phyloP scores from a whole-genome alignment of 2,888 invertebrate species.

The Spilarctia lutea region DNA sequence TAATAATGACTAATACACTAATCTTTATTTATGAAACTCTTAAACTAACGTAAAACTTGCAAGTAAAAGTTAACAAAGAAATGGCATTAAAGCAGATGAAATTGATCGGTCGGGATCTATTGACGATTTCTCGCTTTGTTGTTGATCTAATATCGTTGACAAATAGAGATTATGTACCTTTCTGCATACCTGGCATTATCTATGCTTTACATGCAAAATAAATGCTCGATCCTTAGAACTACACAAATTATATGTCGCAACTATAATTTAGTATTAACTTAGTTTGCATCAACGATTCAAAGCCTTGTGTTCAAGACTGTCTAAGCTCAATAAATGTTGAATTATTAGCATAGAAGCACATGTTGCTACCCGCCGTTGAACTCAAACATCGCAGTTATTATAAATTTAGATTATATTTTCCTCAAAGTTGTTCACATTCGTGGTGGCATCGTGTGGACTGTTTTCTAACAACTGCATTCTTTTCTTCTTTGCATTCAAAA shows the following conservation, averaged over 20 bases:
- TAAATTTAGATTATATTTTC: constrained; percentile 14
- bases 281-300: not conserved
- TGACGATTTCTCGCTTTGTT: too few relatives aligned
- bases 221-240: not conserved
- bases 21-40: not conserved
- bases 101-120: not conserved
- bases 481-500: constrained; percentile 75
- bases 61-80: not conserved
- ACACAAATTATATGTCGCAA: not conserved
- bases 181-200: not conserved
- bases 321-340: not conserved
- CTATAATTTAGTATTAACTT: not conserved
- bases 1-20: not conserved
- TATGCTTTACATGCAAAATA: not conserved
- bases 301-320: not conserved
- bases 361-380: not conserved
- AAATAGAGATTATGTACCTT: not conserved
- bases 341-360: too few relatives aligned
- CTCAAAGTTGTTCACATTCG: constrained; percentile 8
- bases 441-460: constrained; percentile 52
- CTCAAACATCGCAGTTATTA: not conserved
- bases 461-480: constrained; percentile 71
- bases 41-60: not conserved
- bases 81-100: not conserved
- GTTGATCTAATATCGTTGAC: not conserved